Evolutionary conservation across 2,797 vertebrate species (phyloP).

Genomic region (Clarias fuscus): DNA sequence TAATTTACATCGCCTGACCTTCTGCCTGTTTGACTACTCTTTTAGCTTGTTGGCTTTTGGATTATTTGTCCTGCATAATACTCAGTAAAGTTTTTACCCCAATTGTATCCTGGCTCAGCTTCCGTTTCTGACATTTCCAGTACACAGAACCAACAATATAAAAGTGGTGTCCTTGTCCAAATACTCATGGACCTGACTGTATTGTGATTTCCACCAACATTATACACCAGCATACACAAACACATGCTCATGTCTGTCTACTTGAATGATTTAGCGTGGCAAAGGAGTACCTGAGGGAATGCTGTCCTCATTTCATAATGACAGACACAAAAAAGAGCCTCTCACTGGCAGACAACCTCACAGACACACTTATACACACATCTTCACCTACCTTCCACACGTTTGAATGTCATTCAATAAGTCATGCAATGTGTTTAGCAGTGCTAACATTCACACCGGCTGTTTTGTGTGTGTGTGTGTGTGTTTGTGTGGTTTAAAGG

Average conservation of each 20-base stretch:
- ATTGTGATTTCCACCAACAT: conserved; percentile 38
- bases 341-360: not conserved
- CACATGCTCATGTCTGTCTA: not conserved
- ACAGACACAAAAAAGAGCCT: conserved; percentile 13
- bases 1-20: too few relatives aligned
- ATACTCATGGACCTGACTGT: not conserved
- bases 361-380: not conserved
- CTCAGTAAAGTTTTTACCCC: too few relatives aligned
- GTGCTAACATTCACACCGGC: not conserved
- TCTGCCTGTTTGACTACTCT: too few relatives aligned
- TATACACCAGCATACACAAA: not conserved
- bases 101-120: too few relatives aligned
- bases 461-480: not conserved
- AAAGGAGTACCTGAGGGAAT: conserved; percentile 39
- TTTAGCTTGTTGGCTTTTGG: too few relatives aligned
- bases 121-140: too few relatives aligned
- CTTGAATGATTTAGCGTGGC: conserved; percentile 22
- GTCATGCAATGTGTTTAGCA: not conserved
- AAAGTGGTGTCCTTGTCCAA: not conserved
- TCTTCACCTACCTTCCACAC: not conserved
- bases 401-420: conserved; percentile 5
- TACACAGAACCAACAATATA: too few relatives aligned
- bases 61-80: too few relatives aligned
- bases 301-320: conserved; percentile 40
- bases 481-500: not conserved